phyloP scores from a whole-genome alignment of 2,888 invertebrate genomes.

The Hydrotaea diabolus region DNA sequence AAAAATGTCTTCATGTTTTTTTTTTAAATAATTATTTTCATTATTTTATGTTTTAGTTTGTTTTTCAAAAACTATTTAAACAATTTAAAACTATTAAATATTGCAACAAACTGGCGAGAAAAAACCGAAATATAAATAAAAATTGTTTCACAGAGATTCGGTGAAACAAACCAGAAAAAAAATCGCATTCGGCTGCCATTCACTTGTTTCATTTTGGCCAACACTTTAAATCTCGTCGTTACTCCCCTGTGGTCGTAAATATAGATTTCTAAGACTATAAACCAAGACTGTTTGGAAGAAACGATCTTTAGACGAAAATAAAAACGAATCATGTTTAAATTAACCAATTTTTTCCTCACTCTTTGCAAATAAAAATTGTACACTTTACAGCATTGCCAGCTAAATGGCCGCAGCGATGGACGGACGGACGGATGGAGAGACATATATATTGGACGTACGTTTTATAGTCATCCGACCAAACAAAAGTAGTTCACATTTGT shows the following conservation, averaged over 20 bases:
- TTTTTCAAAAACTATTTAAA: background rate
- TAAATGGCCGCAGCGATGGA: background rate
- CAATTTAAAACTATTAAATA: conserved; percentile 27
- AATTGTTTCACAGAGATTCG: conserved; percentile 8
- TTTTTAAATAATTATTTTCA: conserved; percentile 1
- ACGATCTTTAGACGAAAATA: conserved; percentile 14
- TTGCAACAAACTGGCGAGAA: conserved; percentile 9
- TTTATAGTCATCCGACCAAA: conserved; percentile 22
- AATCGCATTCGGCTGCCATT: conserved; percentile 5
- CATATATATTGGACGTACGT: background rate
- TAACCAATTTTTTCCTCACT: conserved; percentile 12
- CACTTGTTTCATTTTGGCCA: conserved; percentile 33
- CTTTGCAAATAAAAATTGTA: conserved; percentile 3
- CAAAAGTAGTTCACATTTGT: conserved; percentile 35
- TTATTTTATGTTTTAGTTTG: background rate
- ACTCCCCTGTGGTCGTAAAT: conserved; percentile 36
- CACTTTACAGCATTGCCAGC: conserved; percentile 10
- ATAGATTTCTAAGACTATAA: conserved; percentile 18
- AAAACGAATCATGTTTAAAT: conserved; percentile 15
- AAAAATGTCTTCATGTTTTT: background rate
- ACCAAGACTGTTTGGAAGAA: conserved; percentile 14
- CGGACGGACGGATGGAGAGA: background rate
- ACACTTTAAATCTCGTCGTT: conserved; percentile 1
- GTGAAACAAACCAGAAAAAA: background rate
- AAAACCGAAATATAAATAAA: conserved; percentile 36